Percentiles rank a stretch among this genome's conserved stretches.
phyloP scores from a whole-genome alignment of 2,888 invertebrate species.

The Sympetrum striolatum region DNA sequence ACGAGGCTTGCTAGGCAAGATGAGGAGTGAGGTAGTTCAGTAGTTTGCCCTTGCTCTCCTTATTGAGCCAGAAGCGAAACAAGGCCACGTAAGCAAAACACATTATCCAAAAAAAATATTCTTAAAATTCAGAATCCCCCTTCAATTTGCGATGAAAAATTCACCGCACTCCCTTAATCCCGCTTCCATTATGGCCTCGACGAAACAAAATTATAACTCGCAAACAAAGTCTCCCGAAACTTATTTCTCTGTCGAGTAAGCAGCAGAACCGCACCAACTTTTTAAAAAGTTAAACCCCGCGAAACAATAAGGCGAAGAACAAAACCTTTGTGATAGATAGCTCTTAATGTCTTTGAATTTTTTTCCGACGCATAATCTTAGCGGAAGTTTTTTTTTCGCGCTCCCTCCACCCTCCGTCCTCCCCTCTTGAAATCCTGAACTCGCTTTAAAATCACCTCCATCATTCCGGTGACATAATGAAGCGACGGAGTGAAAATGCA shows the following conservation, averaged over 20 bases:
- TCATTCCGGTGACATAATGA: slow-evolving; percentile 28
- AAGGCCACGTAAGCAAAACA: too few species aligned
- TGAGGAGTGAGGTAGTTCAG: too few species aligned
- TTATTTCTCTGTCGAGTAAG: neutral
- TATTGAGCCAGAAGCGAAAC: too few species aligned
- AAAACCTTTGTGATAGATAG: neutral
- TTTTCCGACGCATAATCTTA: neutral
- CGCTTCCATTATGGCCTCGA: too few species aligned
- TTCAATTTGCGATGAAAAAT: too few species aligned
- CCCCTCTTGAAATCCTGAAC: neutral
- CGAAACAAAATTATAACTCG: too few species aligned
- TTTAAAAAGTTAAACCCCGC: neutral
- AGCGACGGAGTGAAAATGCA: neutral
- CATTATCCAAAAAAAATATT: too few species aligned
- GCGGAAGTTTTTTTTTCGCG: neutral
- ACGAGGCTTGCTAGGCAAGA: too few species aligned
- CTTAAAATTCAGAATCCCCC: too few species aligned
- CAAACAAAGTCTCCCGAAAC: neutral
- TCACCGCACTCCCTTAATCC: too few species aligned
- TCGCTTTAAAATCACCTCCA: slow-evolving; percentile 32
- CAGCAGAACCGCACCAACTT: neutral
- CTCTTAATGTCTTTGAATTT: slow-evolving; percentile 21
- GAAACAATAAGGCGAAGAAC: neutral
- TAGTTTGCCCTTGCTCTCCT: too few species aligned
- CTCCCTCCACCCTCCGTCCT: neutral